These are phyloP conservation scores for Acrobasis consociella DNA, from an alignment of 2,888 invertebrate genomes.

Conservation along the genomic window DNA sequence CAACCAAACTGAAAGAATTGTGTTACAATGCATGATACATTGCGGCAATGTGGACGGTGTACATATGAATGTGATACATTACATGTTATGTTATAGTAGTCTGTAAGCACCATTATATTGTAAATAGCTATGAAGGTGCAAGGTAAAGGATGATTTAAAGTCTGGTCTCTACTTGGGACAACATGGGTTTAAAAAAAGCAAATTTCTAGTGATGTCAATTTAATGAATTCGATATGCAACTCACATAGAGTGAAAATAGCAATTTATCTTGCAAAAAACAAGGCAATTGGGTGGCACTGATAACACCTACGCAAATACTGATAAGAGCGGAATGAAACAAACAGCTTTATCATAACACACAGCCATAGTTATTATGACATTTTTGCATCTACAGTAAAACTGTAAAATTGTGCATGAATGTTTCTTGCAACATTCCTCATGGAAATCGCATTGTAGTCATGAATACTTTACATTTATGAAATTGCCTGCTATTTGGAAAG, in stretches of 20 bases:
- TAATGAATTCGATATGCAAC: not conserved
- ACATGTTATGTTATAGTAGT: too few relatives aligned
- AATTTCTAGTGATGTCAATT: not conserved
- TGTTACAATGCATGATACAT: too few relatives aligned
- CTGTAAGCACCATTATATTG: too few relatives aligned
- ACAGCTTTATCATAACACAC: not conserved
- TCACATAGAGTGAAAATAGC: not conserved
- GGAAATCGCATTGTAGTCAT: not conserved
- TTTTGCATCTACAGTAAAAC: not conserved
- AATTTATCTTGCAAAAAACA: not conserved
- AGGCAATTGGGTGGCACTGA: conserved; percentile 4
- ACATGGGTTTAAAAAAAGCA: too few relatives aligned
- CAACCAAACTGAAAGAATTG: too few relatives aligned
- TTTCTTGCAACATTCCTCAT: not conserved
- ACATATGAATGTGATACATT: too few relatives aligned
- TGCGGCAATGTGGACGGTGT: too few relatives aligned
- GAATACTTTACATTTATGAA: not conserved
- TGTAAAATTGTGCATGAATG: not conserved
- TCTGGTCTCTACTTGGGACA: too few relatives aligned
- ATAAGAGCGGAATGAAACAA: conserved; percentile 1
- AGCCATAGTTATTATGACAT: not conserved
- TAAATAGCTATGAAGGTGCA: too few relatives aligned
- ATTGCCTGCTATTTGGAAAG: not conserved
- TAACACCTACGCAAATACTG: conserved; percentile 12
- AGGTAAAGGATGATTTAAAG: too few relatives aligned